A percentile compares a stretch with the other conserved stretches of the same genome.
These are phyloP conservation scores for Sebastes minor DNA, from an alignment of 2,797 vertebrate species.

Conservation along the genomic window DNA sequence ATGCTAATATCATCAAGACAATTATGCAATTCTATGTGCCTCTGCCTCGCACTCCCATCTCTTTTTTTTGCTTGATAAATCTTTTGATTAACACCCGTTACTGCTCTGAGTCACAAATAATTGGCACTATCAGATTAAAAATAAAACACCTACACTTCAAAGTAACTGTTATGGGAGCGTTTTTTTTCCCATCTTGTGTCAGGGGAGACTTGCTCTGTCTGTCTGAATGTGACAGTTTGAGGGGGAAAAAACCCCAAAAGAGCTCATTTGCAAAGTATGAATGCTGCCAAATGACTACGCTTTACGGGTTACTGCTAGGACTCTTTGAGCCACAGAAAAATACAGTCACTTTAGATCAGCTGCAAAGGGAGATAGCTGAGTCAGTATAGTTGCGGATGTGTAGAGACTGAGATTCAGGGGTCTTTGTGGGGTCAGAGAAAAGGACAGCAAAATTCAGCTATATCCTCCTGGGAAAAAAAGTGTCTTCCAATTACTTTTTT, in stretches of 20 bases:
- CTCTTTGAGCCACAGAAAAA: not conserved
- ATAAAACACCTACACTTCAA: slow-evolving; percentile 17
- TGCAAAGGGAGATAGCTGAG: not conserved
- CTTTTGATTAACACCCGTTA: not conserved
- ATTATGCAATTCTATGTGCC: not conserved
- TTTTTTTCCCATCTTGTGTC: not conserved
- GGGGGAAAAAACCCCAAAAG: not conserved
- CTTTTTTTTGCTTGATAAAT: not conserved
- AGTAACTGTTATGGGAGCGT: not conserved
- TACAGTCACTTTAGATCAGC: not conserved
- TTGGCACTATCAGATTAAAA: not conserved
- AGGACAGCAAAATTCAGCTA: not conserved
- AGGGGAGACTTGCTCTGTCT: not conserved
- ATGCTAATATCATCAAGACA: not conserved
- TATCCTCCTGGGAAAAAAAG: no score
- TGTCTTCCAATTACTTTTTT: no score
- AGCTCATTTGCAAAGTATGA: not conserved
- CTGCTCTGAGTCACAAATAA: slow-evolving; percentile 9
- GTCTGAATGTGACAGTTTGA: not conserved
- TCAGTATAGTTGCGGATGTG: not conserved
- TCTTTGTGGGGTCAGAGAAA: not conserved
- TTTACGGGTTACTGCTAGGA: not conserved
- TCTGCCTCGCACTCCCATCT: not conserved
- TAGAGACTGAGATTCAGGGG: not conserved
- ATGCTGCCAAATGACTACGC: not conserved